Evolutionary conservation across 2,113 vertebrate genomes (phyloP), one percentile per base, ranked within the genome.

Genomic region (Dendrocopos noguchii): DNA sequence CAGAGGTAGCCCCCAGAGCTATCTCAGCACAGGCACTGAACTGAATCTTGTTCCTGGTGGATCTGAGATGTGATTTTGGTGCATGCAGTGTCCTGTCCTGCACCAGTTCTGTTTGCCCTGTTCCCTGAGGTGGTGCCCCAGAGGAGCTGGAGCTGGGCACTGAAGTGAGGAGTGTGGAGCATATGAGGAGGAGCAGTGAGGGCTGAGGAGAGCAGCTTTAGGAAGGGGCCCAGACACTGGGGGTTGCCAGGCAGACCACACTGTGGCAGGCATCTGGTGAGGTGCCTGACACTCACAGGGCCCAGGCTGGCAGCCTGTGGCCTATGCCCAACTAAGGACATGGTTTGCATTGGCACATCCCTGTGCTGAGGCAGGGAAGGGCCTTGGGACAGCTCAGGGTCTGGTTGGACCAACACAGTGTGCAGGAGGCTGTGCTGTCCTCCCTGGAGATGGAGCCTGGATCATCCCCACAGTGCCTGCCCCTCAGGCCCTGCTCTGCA

Each of bases 1-100:
- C 52, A 12, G 60, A 47, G 61, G 39, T 25, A 27, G 39, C 29
- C 19, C 31, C 75, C 29, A 3, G 42, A 79, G 10, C 5, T 33
- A 3, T 4, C 29, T 53, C 0, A 0, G 44, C 22, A 4, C 36
- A 67, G 66, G 19, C 1, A 0, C 73, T 25, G 57, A 68, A 47
- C 61, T 39, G 46, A 8, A 33, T 27, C 44, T 36, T 7, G 7
- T 4, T 34, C 59, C 15, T 1, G 0, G 0, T 66, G 87, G 44
- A 17, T 78, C 39, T 36, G 55, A 55, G 64, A 29, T 74, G 56
- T 1, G 50, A 39, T 31, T 82, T 29, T 22, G 16, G 56, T 73
- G 55, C 81, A 31, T 31, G 20, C 9, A 10, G 34, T 61, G 33
- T 64, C 57, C 88, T 80, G 57, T 34, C 59, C 28, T 47, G 22